These are phyloP conservation scores for Drosophila funebris DNA, from an alignment of 1,140 invertebrate species.

Conservation along the genomic window DNA sequence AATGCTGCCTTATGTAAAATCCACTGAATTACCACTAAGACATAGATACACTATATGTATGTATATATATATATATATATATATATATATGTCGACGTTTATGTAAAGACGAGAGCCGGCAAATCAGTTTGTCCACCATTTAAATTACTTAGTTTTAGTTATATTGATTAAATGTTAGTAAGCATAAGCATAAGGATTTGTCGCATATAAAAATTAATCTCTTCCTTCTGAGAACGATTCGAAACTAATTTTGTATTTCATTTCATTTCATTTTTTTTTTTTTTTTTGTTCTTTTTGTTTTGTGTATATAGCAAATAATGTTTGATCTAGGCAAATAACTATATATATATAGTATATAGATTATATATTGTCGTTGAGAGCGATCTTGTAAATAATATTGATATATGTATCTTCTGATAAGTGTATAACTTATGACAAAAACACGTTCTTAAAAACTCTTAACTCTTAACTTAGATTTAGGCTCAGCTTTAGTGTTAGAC, in stretches of 20 bases:
- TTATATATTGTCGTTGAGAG: slow-evolving; percentile 53
- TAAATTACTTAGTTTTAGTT: slow-evolving; percentile 14
- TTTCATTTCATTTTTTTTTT: background rate
- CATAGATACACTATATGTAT: background rate
- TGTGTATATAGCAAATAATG: slow-evolving; percentile 10
- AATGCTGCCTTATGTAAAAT: slow-evolving; percentile 80
- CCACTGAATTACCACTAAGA: slow-evolving; percentile 63
- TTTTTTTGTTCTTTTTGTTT: background rate
- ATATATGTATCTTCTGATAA: slow-evolving; percentile 49
- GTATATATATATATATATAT: background rate
- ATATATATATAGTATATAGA: slow-evolving; percentile 51
- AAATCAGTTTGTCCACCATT: slow-evolving; percentile 14
- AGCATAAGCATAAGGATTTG: background rate
- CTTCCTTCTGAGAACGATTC: background rate
- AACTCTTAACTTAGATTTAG: slow-evolving; percentile 45
- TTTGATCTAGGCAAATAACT: slow-evolving; percentile 21
- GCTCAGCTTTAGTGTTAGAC: background rate
- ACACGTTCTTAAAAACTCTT: slow-evolving; percentile 56
- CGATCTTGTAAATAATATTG: slow-evolving; percentile 67
- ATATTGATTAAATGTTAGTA: slow-evolving; percentile 1
- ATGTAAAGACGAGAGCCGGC: slow-evolving; percentile 45
- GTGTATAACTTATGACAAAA: slow-evolving; percentile 49
- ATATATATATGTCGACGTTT: background rate
- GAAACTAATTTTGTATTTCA: background rate
- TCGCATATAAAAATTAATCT: background rate